Base-by-base conservation (phyloP, 2,888 invertebrate species). In the Zaprionus obscuricornis region DNA sequence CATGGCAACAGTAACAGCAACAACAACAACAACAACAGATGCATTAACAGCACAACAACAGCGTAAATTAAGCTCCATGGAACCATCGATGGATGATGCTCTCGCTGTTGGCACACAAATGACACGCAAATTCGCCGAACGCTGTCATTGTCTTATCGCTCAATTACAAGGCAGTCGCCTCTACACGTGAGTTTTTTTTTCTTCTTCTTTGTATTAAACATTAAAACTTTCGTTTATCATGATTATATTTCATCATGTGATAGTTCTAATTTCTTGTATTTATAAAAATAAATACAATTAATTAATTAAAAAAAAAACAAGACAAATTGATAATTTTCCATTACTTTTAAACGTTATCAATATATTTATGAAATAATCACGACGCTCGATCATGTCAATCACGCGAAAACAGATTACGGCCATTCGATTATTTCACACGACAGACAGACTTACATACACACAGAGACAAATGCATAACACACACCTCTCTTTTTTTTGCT, bases 171-270 rank as follows among this genome's bases (percentile, higher is more conserved):
- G 50, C 66, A 88, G 88, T 42, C 85, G 81, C 57, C 66, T 85
- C 22, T 90, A 88, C 83, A 88, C 82, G 90, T 90, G 73, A 90
- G 87, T 86, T n/a, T n/a, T n/a, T n/a, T n/a, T n/a, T n/a, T n/a
- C n/a, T n/a, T n/a, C n/a, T n/a, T n/a, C n/a, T n/a, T n/a, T n/a
- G n/a, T n/a, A n/a, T n/a, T n/a, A n/a, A n/a, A n/a, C n/a, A n/a
- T n/a, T n/a, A n/a, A n/a, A n/a, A n/a, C n/a, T n/a, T n/a, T n/a
- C n/a, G n/a, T n/a, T n/a, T n/a, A n/a, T n/a, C n/a, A n/a, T n/a
- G n/a, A n/a, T n/a, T n/a, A n/a, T n/a, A 55, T 33, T 49, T 29
- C n/a, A 34, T 40, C 57, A 70, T 67, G 52, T 67, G 58, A 65
- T 20, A 37, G n/a, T n/a, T n/a, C n/a, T n/a, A n/a, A n/a, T n/a